A percentile compares a stretch with the other conserved stretches of the same genome.
Evolutionary conservation across 1,140 invertebrate genomes (phyloP).

Genomic region (Lepidurus apus): DNA sequence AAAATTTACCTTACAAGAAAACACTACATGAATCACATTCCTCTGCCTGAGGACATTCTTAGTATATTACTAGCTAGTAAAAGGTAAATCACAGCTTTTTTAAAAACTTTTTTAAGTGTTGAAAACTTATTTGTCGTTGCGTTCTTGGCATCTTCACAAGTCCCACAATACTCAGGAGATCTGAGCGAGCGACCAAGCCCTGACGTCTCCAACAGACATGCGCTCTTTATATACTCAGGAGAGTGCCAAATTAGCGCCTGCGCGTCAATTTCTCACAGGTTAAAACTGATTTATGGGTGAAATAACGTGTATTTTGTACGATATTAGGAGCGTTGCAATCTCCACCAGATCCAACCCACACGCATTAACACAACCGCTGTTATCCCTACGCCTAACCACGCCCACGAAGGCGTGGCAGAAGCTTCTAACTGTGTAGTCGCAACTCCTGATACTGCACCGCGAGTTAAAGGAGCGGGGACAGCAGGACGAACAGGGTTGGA

Average conservation of each 20-base stretch:
- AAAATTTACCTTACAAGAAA: too few species aligned
- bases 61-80: too few species aligned
- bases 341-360: slow-evolving; percentile 28
- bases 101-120: too few species aligned
- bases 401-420: not conserved
- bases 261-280: too few species aligned
- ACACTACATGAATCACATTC: too few species aligned
- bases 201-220: not conserved
- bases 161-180: not conserved
- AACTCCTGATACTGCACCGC: slow-evolving; percentile 30
- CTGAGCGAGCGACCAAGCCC: slow-evolving; percentile 7
- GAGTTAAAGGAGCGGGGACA: slow-evolving; percentile 16
- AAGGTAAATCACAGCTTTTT: too few species aligned
- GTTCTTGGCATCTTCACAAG: not conserved
- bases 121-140: not conserved
- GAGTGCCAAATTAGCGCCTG: too few species aligned
- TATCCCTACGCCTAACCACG: slow-evolving; percentile 15
- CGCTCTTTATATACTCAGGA: not conserved
- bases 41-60: too few species aligned
- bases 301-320: not conserved
- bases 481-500: slow-evolving; percentile 17
- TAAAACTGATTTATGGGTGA: too few species aligned
- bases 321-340: not conserved
- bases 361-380: not conserved
- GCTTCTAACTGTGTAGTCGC: not conserved